Conservation (phyloP, 2,797 vertebrate genomes). For the Staurois parvus region DNA sequence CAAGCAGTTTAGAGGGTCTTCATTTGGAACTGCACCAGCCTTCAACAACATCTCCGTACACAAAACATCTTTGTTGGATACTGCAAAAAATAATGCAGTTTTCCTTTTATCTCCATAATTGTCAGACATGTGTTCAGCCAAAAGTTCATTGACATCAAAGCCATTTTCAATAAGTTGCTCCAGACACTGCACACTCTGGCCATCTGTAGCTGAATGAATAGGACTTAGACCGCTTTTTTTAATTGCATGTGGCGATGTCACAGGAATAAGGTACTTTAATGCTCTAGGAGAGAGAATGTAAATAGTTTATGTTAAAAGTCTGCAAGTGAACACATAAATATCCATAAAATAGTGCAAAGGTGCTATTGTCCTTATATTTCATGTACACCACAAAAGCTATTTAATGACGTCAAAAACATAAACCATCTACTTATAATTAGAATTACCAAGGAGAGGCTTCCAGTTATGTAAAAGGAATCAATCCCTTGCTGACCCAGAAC, state of each 20-base stretch:
- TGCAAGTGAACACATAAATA: neutral
- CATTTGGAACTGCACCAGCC: slow-evolving; percentile 82
- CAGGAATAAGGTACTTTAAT: slow-evolving; percentile 83
- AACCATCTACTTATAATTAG: no score
- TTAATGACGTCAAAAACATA: no score
- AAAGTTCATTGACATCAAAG: slow-evolving; percentile 82
- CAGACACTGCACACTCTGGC: slow-evolving; percentile 82
- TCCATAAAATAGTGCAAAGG: neutral
- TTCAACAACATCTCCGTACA: slow-evolving; percentile 80
- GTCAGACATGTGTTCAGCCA: slow-evolving; percentile 80
- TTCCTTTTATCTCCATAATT: slow-evolving; percentile 82
- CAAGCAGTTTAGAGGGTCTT: slow-evolving; percentile 86
- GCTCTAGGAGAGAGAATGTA: slow-evolving; percentile 70
- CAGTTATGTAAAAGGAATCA: no score
- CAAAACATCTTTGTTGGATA: slow-evolving; percentile 83
- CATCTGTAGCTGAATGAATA: slow-evolving; percentile 84
- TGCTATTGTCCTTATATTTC: no score
- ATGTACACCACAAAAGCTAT: no score
- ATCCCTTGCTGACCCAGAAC: no score
- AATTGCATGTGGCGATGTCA: slow-evolving; percentile 82
- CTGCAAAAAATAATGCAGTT: slow-evolving; percentile 81
- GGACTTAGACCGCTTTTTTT: slow-evolving; percentile 82
- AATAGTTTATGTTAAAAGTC: neutral
- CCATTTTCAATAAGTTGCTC: slow-evolving; percentile 79
- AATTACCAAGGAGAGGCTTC: no score